Base-by-base conservation (phyloP, 2,888 invertebrate genomes). In the Scrobipalpa atriplicella region DNA sequence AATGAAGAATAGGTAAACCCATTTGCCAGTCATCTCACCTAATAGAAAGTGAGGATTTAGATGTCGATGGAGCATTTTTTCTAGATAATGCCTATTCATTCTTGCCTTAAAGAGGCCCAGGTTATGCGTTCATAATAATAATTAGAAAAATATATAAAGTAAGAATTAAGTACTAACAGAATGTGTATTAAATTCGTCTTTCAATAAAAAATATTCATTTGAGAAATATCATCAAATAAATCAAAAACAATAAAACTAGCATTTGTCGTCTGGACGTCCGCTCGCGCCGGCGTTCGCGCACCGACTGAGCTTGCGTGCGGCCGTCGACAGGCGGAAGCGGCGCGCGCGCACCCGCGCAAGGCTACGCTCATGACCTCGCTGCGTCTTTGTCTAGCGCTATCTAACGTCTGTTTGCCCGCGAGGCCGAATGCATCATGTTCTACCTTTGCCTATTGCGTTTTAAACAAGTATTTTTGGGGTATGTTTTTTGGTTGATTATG, bases 331-430 rank as follows among this genome's bases (percentile, higher is more conserved):
- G 90, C 90, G 90, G 90, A 89, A 89, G 89, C 87, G 80, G 82
- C 84, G 87, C 84, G 80, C 84, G 85, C 87, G 87, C 89, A 86
- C 89, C 86, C 88, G 89, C 89, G 85, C 92, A 92, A 92, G 91
- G 92, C 92, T 92, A 85, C 88, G 91, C 90, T 92, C 92, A 85
- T 91, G 92, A 92, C 92, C 92, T 92, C 92, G 92, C 90, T 75
- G 84, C 88, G 91, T 90, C 91, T 92, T 91, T 92, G 92, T 92
- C 92, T 92, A 91, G 89, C 84, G 84, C 89, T 90, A 90, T 91
- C 91, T 91, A 90, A 79, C 87, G 89, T 87, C 89, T 89, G 89
- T 90, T 89, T 89, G 84, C 88, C 84, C 85, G 84, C 92, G 92
- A 91, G 92, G 92, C 87, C 91, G 81, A 89, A 91, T 90, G 89